These are phyloP conservation scores for Hypercompe scribonia DNA, from an alignment of 2,888 invertebrate genomes.

Conservation along the genomic window DNA sequence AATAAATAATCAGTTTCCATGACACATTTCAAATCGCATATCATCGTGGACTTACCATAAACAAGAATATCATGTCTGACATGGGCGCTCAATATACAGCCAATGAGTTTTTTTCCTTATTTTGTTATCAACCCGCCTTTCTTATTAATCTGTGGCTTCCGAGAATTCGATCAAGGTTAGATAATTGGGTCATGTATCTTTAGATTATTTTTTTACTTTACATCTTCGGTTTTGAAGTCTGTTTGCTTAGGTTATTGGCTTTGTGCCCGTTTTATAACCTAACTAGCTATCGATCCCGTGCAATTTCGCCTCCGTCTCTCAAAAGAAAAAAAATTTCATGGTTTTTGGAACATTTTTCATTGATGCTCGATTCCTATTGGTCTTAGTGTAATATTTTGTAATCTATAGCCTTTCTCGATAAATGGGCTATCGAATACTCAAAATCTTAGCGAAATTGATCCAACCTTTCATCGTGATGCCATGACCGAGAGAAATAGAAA, in stretches of 20 bases:
- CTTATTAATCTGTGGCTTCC: constrained; percentile 43
- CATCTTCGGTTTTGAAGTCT: background rate
- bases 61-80: constrained; percentile 52
- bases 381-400: too few species aligned
- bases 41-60: constrained; percentile 62
- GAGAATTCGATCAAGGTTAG: constrained; percentile 36
- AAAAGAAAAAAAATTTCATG: too few species aligned
- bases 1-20: constrained; percentile 58
- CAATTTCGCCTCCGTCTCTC: too few species aligned
- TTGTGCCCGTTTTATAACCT: background rate
- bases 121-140: constrained; percentile 44
- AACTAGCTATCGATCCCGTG: too few species aligned
- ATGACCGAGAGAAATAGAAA: too few species aligned
- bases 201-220: constrained; percentile 12
- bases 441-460: too few species aligned
- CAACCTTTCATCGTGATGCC: too few species aligned
- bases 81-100: constrained; percentile 40
- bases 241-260: background rate
- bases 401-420: too few species aligned
- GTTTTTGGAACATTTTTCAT: too few species aligned
- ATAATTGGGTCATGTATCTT: constrained; percentile 35
- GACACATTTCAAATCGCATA: constrained; percentile 64
- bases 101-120: constrained; percentile 40
- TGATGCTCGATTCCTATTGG: too few species aligned
- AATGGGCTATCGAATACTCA: too few species aligned